Evolutionary conservation across 53 echinoderm and acorn worm species (phyloP).

Genomic region (Holothuria scabra): DNA sequence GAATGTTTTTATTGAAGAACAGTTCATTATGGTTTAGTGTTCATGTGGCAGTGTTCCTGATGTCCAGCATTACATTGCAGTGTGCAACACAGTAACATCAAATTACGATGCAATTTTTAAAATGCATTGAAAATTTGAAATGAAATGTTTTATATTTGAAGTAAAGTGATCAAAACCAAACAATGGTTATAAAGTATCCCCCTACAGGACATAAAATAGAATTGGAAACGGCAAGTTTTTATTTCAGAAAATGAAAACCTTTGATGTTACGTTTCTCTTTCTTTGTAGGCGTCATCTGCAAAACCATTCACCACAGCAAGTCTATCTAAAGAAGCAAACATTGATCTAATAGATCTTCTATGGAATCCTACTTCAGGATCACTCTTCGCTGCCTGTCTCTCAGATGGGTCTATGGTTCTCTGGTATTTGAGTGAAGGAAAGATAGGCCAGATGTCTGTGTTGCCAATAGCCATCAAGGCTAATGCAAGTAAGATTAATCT

Average conservation of each 20-base stretch:
- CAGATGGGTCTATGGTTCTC: conserved; percentile 69
- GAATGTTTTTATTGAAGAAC: no score
- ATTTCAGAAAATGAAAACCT: not conserved
- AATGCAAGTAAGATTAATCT: conserved; percentile 69
- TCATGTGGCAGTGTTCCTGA: no score
- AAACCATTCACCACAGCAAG: conserved; percentile 57
- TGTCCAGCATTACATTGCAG: no score
- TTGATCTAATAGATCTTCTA: conserved; percentile 64
- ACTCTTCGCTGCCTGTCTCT: conserved; percentile 78
- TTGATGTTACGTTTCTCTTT: not conserved
- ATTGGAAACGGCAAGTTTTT: not conserved
- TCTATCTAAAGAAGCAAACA: conserved; percentile 58
- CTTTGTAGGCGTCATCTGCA: conserved; percentile 45
- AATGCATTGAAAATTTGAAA: no score
- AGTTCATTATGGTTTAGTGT: not conserved
- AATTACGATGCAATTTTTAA: no score
- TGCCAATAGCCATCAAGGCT: conserved; percentile 52
- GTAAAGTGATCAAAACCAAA: no score
- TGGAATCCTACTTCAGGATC: conserved; percentile 78
- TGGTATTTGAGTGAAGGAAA: conserved; percentile 65
- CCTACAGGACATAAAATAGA: not conserved
- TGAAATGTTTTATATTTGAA: no score
- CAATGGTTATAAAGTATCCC: not conserved
- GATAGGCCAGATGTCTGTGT: conserved; percentile 32
- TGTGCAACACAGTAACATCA: no score